Base-by-base conservation (phyloP, 2,113 vertebrate species). In the Neotragus pygmaeus region DNA sequence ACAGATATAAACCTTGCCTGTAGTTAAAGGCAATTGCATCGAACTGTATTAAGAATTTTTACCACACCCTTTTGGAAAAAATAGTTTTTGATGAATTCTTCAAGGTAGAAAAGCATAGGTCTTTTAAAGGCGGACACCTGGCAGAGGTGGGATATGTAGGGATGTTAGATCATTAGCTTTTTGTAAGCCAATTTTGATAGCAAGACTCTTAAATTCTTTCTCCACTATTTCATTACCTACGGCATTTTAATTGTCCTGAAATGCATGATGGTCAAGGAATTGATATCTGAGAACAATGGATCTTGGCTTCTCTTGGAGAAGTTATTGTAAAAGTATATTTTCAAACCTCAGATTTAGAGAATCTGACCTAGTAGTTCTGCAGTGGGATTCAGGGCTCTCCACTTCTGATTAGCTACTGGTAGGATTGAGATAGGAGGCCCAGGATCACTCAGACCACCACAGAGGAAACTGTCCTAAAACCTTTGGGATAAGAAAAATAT, bases 301-400 rank as follows among this genome's bases (percentile, higher is more conserved):
- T 58, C 57, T 66, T 95, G 51, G 58, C 53, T 95, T 89, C 60
- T 17, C 39, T 95, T 75, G 5, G 84, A 95, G n/a, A 97, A 78
- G 21, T 84, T 96, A 94, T 57, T 81, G 83, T 75, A 55, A 88
- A 97, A 75, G 7, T n/a, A 16, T 81, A 39, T 88, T 86, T 16
- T 82, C 27, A 93, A 49, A 82, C 15, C 7, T 7, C n/a, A 58
- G 33, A 47, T 84, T 84, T 90, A 92, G 27, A 84, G 14, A 53
- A 1, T 66, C 60, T 96, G 33, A 78, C 49, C 43, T 17, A 81
- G 17, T 16, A 95, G 60, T 49, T 90, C 36, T 92, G 47, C 45
- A 64, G 11, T 87, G 58, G 66, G 75, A 39, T 51, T 25, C 49
- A n/a, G 53, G 14, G 23, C 15, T 94, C 30, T 82, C 14, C 33